A percentile compares a stretch with the other conserved stretches of the same genome.
phyloP scores from a whole-genome alignment of 2,888 invertebrate species.

The Tiliacea citrago region DNA sequence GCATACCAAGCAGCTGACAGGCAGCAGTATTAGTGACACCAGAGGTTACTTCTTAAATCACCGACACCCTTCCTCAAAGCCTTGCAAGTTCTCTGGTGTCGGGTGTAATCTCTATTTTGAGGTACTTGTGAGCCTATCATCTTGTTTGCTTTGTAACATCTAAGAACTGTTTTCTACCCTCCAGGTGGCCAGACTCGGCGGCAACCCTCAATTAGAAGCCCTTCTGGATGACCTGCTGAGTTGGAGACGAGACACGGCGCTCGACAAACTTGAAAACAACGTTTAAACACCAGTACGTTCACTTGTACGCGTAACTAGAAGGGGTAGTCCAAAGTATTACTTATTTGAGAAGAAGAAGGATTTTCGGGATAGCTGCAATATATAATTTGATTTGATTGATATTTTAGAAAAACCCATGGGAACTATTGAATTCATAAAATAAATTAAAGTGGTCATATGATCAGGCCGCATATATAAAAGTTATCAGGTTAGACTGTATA shows the following conservation, averaged over 20 bases:
- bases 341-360: background rate
- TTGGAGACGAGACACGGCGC: conserved; percentile 87
- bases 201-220: conserved; percentile 94
- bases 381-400: no score
- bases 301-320: conserved; percentile 36
- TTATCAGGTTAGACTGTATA: background rate
- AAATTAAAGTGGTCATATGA: background rate
- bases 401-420: background rate
- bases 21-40: no score
- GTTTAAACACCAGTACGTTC: conserved; percentile 53
- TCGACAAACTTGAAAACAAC: conserved; percentile 64
- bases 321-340: background rate
- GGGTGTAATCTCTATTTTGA: no score
- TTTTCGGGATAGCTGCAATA: conserved; percentile 37
- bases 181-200: conserved; percentile 92
- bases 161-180: no score
- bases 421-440: background rate
- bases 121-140: no score
- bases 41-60: no score
- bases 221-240: conserved; percentile 94
- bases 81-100: no score
- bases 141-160: no score
- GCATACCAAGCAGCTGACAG: no score
- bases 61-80: no score
- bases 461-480: background rate